phyloP scores from a whole-genome alignment of 2,113 vertebrate genomes.

The Phalacrocorax brasilianus region DNA sequence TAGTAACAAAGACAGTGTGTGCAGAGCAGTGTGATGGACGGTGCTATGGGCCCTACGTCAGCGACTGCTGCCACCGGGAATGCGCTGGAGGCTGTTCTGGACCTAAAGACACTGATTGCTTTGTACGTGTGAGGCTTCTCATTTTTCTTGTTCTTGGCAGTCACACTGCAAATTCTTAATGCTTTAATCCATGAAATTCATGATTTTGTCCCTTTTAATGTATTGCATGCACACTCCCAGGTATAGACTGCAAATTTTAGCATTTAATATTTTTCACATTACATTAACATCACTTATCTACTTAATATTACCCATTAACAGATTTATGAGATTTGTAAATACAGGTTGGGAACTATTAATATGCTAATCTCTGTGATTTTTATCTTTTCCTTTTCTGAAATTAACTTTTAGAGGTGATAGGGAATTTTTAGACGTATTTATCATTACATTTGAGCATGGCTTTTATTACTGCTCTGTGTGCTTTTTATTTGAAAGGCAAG shows the following conservation, averaged over 20 bases:
- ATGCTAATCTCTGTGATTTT: conserved; percentile 53
- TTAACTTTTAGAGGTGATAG: conserved; percentile 6
- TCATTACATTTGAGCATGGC: neutral
- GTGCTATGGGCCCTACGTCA: conserved; percentile 94
- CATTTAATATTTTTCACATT: conserved; percentile 33
- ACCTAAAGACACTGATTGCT: conserved; percentile 97
- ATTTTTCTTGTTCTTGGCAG: neutral
- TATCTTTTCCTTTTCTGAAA: conserved; percentile 62
- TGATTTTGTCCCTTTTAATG: neutral
- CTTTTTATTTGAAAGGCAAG: neutral
- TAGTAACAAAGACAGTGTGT: conserved; percentile 96
- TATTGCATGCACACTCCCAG: neutral
- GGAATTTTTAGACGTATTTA: neutral
- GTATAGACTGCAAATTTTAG: neutral
- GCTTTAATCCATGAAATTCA: neutral
- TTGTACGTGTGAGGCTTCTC: conserved; percentile 77
- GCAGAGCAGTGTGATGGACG: conserved; percentile 96
- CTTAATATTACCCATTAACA: conserved; percentile 37
- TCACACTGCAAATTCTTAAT: neutral
- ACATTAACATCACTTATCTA: conserved; percentile 30
- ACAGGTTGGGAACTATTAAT: conserved; percentile 36
- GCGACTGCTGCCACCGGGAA: conserved; percentile 95
- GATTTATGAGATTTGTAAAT: conserved; percentile 57
- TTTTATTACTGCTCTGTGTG: neutral
- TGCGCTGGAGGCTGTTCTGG: conserved; percentile 94